phyloP scores from a whole-genome alignment of 1,140 invertebrate species.

The Caenorhabditis remanei region DNA sequence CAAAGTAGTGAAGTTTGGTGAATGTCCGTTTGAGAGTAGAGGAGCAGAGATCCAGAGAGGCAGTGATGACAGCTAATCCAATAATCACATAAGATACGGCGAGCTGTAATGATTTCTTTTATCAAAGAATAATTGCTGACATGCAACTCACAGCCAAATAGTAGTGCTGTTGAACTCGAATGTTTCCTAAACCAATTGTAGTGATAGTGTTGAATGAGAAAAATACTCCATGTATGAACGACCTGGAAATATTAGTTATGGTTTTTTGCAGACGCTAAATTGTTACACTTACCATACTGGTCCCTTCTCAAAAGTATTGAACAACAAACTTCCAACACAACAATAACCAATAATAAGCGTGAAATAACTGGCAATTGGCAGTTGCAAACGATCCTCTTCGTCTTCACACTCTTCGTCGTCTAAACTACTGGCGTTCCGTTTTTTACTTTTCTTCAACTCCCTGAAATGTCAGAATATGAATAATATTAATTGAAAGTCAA shows the following conservation, averaged over 20 bases:
- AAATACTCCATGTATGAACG: conserved; percentile 77
- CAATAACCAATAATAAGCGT: conserved; percentile 77
- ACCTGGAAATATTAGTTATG: conserved; percentile 66
- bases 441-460: conserved; percentile 67
- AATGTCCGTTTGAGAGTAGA: conserved; percentile 77
- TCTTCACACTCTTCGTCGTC: conserved; percentile 73
- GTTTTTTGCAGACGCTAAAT: background rate
- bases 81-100: conserved; percentile 77
- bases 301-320: conserved; percentile 76
- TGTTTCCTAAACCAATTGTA: conserved; percentile 77
- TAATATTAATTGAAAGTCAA: conserved; percentile 5
- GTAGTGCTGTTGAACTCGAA: conserved; percentile 72
- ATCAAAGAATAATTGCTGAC: background rate
- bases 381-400: conserved; percentile 75
- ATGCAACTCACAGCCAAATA: conserved; percentile 70
- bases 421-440: conserved; percentile 61
- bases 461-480: conserved; percentile 48
- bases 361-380: conserved; percentile 77
- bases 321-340: conserved; percentile 76
- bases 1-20: conserved; percentile 78
- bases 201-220: conserved; percentile 78
- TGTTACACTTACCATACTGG: conserved; percentile 66
- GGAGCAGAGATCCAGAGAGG: conserved; percentile 73
- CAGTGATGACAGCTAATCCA: conserved; percentile 77
- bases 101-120: conserved; percentile 66